A percentile compares a stretch with the other conserved stretches of the same genome.
Conservation (phyloP, 1,140 invertebrate species). For the Caenorhabditis briggsae region DNA sequence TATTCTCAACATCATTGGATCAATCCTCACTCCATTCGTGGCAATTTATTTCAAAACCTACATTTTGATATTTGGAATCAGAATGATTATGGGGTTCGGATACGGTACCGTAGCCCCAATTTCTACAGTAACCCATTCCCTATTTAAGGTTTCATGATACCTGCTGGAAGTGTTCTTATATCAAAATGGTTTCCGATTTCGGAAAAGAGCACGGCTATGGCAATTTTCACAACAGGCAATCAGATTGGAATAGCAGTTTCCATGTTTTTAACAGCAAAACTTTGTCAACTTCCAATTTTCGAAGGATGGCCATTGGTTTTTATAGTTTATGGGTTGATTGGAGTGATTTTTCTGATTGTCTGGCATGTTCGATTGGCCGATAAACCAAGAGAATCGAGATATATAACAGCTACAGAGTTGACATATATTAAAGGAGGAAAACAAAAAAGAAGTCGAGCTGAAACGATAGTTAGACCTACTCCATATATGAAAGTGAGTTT, state of each 20-base stretch:
- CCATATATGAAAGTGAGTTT: slow-evolving; percentile 63
- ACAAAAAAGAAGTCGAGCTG: slow-evolving; percentile 52
- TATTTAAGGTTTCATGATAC: slow-evolving; percentile 61
- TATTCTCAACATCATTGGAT: slow-evolving; percentile 54
- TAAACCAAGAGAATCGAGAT: slow-evolving; percentile 57
- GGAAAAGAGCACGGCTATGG: slow-evolving; percentile 65
- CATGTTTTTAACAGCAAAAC: slow-evolving; percentile 61
- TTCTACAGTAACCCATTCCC: background rate
- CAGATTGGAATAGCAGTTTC: slow-evolving; percentile 62
- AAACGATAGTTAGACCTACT: slow-evolving; percentile 55
- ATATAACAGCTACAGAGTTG: slow-evolving; percentile 63
- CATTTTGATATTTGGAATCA: slow-evolving; percentile 1
- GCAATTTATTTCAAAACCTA: slow-evolving; percentile 40
- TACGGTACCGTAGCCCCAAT: slow-evolving; percentile 9
- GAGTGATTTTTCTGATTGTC: slow-evolving; percentile 49
- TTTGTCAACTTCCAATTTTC: slow-evolving; percentile 58
- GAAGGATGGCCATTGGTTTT: slow-evolving; percentile 65
- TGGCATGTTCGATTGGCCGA: slow-evolving; percentile 57
- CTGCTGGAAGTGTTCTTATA: slow-evolving; percentile 63
- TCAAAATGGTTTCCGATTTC: slow-evolving; percentile 63
- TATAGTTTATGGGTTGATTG: slow-evolving; percentile 59
- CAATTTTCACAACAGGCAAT: slow-evolving; percentile 66
- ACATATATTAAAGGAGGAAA: slow-evolving; percentile 61
- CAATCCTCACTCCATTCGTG: slow-evolving; percentile 53
- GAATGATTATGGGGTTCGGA: slow-evolving; percentile 64